These are phyloP conservation scores for Lepidocyrtinus sp. DNA, from an alignment of 2,888 invertebrate genomes.

Conservation along the genomic window DNA sequence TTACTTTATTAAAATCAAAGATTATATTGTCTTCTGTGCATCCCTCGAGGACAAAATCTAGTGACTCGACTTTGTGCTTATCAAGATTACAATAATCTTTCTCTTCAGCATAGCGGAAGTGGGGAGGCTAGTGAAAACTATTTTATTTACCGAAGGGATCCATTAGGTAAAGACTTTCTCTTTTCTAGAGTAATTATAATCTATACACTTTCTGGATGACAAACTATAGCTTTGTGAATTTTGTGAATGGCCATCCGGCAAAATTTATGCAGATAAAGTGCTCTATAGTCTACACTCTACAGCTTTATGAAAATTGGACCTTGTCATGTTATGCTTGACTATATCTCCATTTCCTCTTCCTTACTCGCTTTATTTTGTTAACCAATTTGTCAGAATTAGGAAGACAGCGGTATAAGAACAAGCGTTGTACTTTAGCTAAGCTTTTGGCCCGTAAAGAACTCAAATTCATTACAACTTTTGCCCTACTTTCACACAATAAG, in stretches of 20 bases:
- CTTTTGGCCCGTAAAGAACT: too few species aligned
- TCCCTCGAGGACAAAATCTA: constrained; percentile 27
- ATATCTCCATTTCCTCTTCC: constrained; percentile 29
- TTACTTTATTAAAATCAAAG: not conserved
- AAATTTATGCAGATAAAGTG: constrained; percentile 55
- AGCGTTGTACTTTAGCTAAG: not conserved
- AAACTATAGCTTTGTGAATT: not conserved
- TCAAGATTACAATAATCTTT: constrained; percentile 7
- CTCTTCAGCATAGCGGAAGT: constrained; percentile 27
- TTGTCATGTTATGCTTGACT: constrained; percentile 39
- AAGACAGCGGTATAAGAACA: constrained; percentile 7
- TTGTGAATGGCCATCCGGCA: not conserved
- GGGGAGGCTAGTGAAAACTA: constrained; percentile 37
- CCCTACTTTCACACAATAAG: too few species aligned
- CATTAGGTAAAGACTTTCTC: constrained; percentile 32
- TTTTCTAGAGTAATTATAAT: not conserved
- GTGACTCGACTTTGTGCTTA: constrained; percentile 22
- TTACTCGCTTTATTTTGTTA: constrained; percentile 16
- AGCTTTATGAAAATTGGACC: constrained; percentile 39
- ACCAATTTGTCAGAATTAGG: constrained; percentile 22
- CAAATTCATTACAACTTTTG: too few species aligned
- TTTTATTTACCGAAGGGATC: constrained; percentile 44
- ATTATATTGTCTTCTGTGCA: not conserved
- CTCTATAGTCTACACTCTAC: too few species aligned
- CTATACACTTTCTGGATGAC: not conserved